Conservation (phyloP, 2,888 invertebrate species). For the Meta bourneti region DNA sequence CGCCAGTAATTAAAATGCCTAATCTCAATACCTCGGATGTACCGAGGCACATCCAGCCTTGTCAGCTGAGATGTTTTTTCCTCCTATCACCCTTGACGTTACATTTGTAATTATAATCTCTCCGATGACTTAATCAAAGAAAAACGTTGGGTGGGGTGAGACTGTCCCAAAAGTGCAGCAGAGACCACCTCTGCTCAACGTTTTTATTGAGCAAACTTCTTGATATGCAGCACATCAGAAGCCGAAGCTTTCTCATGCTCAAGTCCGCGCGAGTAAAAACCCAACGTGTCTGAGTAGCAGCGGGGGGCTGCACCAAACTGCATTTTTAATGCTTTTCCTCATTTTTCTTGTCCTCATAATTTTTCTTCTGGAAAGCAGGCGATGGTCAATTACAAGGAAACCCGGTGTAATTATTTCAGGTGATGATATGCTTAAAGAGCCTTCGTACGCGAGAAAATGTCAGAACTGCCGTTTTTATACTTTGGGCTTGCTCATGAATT, state of each 20-base stretch:
- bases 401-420: constrained; percentile 40
- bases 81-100: constrained; percentile 3
- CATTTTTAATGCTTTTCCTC: constrained; percentile 43
- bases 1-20: background rate
- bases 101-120: constrained; percentile 42
- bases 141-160: constrained; percentile 61
- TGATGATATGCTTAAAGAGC: constrained; percentile 38
- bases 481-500: constrained; percentile 48
- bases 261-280: constrained; percentile 4
- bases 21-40: constrained; percentile 15
- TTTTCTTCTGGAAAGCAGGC: constrained; percentile 4
- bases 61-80: background rate
- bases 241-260: background rate
- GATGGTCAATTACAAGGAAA: constrained; percentile 51
- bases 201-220: constrained; percentile 46
- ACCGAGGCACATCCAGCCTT: constrained; percentile 20
- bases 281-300: constrained; percentile 34
- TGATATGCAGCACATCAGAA: constrained; percentile 29
- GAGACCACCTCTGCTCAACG: constrained; percentile 43
- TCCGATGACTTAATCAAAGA: constrained; percentile 65
- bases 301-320: constrained; percentile 43
- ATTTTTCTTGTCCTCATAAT: constrained; percentile 40
- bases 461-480: constrained; percentile 30
- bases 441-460: constrained; percentile 34
- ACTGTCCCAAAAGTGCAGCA: constrained; percentile 13